Evolutionary conservation across 2,113 vertebrate genomes (phyloP).

Genomic region (Castor canadensis): DNA sequence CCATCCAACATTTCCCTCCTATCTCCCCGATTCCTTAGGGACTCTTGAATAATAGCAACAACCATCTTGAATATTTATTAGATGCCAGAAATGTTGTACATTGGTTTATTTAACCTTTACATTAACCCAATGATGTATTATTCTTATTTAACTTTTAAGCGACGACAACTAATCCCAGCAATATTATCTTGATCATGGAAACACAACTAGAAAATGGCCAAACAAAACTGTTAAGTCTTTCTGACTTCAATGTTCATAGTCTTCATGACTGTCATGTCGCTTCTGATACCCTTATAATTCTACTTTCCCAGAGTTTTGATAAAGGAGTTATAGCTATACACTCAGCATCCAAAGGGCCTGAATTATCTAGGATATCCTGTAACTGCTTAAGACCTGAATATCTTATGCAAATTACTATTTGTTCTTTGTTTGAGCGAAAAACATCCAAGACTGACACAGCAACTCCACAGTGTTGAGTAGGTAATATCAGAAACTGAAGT

Average conservation of each 20-base stretch:
- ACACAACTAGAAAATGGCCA: not conserved
- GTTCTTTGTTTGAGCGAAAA: not conserved
- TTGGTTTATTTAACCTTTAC: not conserved
- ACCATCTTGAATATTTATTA: not conserved
- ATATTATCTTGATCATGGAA: not conserved
- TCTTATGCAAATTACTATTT: not conserved
- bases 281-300: not conserved
- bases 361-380: not conserved
- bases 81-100: not conserved
- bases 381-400: not conserved
- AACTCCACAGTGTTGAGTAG: not conserved
- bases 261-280: not conserved
- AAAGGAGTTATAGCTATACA: not conserved
- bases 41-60: not conserved
- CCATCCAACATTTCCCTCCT: not conserved
- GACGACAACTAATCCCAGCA: not conserved
- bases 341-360: not conserved
- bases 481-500: too few relatives aligned
- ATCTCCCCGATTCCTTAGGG: not conserved
- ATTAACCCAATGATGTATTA: not conserved
- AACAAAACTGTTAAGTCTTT: not conserved
- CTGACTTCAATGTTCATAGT: not conserved
- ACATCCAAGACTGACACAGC: not conserved
- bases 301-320: not conserved
- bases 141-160: not conserved